Base-by-base conservation (phyloP, 2,113 vertebrate genomes). In the Dascyllus trimaculatus region DNA sequence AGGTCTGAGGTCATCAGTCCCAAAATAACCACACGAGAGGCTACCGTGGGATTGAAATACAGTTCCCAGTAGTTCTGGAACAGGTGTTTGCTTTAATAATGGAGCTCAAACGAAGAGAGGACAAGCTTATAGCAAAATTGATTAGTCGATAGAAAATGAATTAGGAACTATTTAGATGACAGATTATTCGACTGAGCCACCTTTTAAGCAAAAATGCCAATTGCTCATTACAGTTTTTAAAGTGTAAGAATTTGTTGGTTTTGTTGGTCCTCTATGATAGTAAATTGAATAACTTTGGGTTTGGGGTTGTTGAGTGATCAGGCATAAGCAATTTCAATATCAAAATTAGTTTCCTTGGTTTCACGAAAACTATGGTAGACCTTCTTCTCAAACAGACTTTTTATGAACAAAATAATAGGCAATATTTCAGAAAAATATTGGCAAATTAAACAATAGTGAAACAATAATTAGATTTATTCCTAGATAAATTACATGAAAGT, bases 1-100 rank as follows among this genome's bases (percentile, higher is more conserved):
- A 32, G 15, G 69, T 75, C 60, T 71, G 40, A 64, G 26, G 60
- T 78, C 77, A 70, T 65, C 62, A 11, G 38, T 62, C 76, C 29
- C 18, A 72, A 84, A 90, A 88, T 76, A 89, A 57, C 53, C 62
- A 57, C 64, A 85, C 24, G 19, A 73, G 67, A 63, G 51, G 56
- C 67, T 49, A 43, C 66, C n/a, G 38, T 65, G 48, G 59, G 79
- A 75, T 11, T 56, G 22, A 80, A 75, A 75, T 56, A 2, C 64
- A 79, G 65, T 74, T 88, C 70, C 58, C 51, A 48, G 68, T 65
- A 46, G 57, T 14, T 51, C 21, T 70, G 32, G 25, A 78, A 81
- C 59, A 72, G 45, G 22, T 45, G 32, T 62, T 63, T 73, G 32
- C 62, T 75, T 52, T 85, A 19, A 78, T 53, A 80, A 71, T 57